A percentile compares a stretch with the other conserved stretches of the same genome.
These are phyloP conservation scores for Carabus problematicus DNA, from an alignment of 2,888 invertebrate genomes.

Conservation along the genomic window DNA sequence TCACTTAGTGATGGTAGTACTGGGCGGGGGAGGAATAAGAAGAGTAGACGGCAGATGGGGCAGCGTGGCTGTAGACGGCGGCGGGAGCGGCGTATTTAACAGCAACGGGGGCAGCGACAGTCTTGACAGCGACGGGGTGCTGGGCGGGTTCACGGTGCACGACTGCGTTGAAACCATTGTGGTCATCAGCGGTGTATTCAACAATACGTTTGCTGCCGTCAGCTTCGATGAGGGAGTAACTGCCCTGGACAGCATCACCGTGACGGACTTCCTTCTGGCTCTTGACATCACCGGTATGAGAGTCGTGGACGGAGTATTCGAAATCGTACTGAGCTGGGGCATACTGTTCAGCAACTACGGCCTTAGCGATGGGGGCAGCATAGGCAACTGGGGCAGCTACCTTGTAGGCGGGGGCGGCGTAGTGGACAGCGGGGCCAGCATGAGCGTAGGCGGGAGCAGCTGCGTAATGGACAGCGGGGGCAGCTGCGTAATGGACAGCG, in stretches of 20 bases:
- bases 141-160: conserved; percentile 35
- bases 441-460: conserved; percentile 37
- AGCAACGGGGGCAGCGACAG: conserved; percentile 13
- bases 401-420: conserved; percentile 36
- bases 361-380: conserved; percentile 49
- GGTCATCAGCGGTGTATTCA: conserved; percentile 62
- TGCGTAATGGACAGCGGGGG: conserved; percentile 10
- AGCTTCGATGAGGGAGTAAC: conserved; percentile 54
- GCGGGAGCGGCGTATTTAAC: conserved; percentile 50
- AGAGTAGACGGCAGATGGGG: conserved; percentile 45
- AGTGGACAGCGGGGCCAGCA: conserved; percentile 25
- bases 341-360: conserved; percentile 29
- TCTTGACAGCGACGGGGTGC: conserved; percentile 27
- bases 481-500: neutral
- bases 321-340: conserved; percentile 58
- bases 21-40: conserved; percentile 43
- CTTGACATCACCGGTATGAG: conserved; percentile 59
- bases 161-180: conserved; percentile 61
- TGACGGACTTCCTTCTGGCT: conserved; percentile 58
- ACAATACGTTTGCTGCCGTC: conserved; percentile 63
- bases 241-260: conserved; percentile 57
- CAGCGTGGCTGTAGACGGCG: conserved; percentile 49
- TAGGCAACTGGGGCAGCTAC: conserved; percentile 37
- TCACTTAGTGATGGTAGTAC: conserved; percentile 9
- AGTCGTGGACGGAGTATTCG: conserved; percentile 57